Evolutionary conservation across 2,113 vertebrate genomes (phyloP).

Genomic region (Gymnocephalus cernua): DNA sequence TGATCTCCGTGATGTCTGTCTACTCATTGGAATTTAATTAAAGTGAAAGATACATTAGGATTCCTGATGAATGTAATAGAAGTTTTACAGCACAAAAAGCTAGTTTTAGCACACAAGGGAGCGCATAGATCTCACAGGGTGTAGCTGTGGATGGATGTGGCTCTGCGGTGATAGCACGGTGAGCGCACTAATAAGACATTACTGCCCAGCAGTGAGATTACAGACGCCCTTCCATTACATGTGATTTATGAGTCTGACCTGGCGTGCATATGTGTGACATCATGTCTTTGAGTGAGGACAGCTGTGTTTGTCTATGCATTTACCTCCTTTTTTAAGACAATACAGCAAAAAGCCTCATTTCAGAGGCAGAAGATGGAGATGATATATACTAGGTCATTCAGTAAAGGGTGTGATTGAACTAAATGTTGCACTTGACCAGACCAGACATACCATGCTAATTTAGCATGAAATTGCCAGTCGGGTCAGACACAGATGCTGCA

Average conservation of each 20-base stretch:
- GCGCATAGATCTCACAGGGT: slow-evolving; percentile 24
- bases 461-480: not conserved
- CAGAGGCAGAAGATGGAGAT: not conserved
- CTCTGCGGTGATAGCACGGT: slow-evolving; percentile 15
- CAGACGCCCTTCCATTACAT: slow-evolving; percentile 43
- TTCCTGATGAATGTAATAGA: slow-evolving; percentile 6
- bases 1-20: slow-evolving; percentile 20
- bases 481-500: slow-evolving; percentile 11
- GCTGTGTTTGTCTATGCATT: slow-evolving; percentile 14
- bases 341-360: slow-evolving; percentile 1
- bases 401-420: not conserved
- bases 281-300: slow-evolving; percentile 59
- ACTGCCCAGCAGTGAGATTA: slow-evolving; percentile 38
- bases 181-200: slow-evolving; percentile 44
- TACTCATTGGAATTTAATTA: slow-evolving; percentile 18
- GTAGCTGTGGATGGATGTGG: slow-evolving; percentile 41
- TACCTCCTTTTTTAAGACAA: slow-evolving; percentile 3
- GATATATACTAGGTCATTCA: not conserved
- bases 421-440: not conserved
- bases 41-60: slow-evolving; percentile 9
- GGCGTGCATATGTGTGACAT: slow-evolving; percentile 49
- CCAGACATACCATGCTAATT: not conserved
- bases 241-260: slow-evolving; percentile 67
- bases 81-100: slow-evolving; percentile 4
- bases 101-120: not conserved